A percentile compares a stretch with the other conserved stretches of the same genome.
Conservation (phyloP, 1,140 invertebrate species). For the Eubasilissa regina region DNA sequence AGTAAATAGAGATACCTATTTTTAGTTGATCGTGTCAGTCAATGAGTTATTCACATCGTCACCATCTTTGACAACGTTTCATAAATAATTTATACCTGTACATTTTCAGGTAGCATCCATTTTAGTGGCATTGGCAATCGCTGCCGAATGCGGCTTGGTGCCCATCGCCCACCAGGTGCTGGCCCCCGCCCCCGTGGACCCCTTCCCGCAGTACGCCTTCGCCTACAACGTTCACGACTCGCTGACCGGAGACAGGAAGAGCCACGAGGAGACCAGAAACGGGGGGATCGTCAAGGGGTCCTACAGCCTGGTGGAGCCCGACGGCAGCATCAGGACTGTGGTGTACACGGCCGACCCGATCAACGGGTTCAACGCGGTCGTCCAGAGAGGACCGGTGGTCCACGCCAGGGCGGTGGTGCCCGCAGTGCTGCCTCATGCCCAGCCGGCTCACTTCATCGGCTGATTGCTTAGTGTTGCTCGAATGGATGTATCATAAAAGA, state of each 20-base stretch:
- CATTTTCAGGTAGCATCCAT: constrained; percentile 51
- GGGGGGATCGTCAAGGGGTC: constrained; percentile 70
- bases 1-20: too few species aligned
- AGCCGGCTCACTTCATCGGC: constrained; percentile 54
- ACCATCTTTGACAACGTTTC: too few species aligned
- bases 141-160: constrained; percentile 57
- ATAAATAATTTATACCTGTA: background rate
- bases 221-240: constrained; percentile 71
- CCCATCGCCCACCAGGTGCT: constrained; percentile 46
- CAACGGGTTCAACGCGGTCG: constrained; percentile 68
- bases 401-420: constrained; percentile 52
- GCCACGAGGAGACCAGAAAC: constrained; percentile 70
- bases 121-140: constrained; percentile 48
- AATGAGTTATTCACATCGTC: too few species aligned
- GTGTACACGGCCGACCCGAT: constrained; percentile 66
- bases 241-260: constrained; percentile 71
- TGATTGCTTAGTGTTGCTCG: constrained; percentile 37
- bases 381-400: constrained; percentile 59
- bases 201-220: constrained; percentile 71
- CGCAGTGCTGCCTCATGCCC: constrained; percentile 61
- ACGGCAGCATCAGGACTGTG: constrained; percentile 66
- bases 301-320: constrained; percentile 70
- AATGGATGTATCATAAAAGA: constrained; percentile 54
- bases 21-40: too few species aligned
- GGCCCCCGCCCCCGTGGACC: constrained; percentile 64